These are phyloP conservation scores for Spilarctia lutea DNA, from an alignment of 2,888 invertebrate genomes.

Conservation along the genomic window DNA sequence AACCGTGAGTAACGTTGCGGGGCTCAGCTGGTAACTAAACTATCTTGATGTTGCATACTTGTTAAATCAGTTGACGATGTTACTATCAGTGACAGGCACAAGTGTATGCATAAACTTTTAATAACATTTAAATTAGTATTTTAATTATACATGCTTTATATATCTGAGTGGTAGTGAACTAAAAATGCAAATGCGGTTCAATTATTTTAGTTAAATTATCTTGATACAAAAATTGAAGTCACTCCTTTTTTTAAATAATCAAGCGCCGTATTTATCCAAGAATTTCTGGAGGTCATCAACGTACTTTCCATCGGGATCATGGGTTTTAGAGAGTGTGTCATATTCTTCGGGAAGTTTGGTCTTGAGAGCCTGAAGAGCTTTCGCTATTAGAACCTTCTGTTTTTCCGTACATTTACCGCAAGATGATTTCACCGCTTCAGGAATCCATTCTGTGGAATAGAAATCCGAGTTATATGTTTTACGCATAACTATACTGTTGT, in stretches of 20 bases:
- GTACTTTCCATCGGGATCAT: constrained; percentile 3
- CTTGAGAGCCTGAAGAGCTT: constrained; percentile 86
- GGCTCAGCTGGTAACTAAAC: no score
- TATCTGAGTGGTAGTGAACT: no score
- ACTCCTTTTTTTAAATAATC: neutral
- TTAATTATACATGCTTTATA: no score
- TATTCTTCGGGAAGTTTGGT: constrained; percentile 62
- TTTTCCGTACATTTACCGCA: constrained; percentile 88
- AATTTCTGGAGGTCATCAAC: neutral
- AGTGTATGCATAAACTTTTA: no score
- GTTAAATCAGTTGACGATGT: no score
- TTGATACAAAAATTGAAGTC: neutral
- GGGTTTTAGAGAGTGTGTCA: neutral
- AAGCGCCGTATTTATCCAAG: neutral
- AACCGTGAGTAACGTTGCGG: no score
- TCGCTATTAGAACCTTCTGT: constrained; percentile 80
- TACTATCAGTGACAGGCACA: no score
- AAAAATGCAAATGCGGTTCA: no score
- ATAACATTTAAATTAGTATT: no score
- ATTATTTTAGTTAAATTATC: neutral
- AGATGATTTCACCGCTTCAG: constrained; percentile 60
- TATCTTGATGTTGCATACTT: no score
- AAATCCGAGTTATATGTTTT: neutral
- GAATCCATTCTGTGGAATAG: constrained; percentile 55
- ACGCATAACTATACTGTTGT: no score